These are phyloP conservation scores for Dendrocopos noguchii DNA, from an alignment of 2,113 vertebrate genomes.

Conservation along the genomic window DNA sequence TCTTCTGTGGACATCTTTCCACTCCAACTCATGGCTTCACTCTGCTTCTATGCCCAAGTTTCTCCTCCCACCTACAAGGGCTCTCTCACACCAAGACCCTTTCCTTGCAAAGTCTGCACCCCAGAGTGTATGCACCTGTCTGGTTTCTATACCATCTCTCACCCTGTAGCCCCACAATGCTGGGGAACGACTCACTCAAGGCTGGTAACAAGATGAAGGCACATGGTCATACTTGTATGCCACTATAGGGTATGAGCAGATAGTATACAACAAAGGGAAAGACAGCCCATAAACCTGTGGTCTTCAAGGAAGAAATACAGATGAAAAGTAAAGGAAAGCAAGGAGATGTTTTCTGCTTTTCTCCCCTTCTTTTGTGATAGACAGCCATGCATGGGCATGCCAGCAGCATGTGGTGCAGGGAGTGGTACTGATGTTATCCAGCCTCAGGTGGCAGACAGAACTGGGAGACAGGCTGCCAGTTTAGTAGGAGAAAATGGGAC, in stretches of 20 bases:
- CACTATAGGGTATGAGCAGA: not conserved
- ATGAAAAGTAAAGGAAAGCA: not conserved
- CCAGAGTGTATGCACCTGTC: not conserved
- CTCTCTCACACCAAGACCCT: not conserved
- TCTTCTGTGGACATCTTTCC: not conserved
- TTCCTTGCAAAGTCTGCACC: not conserved
- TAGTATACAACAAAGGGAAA: not conserved
- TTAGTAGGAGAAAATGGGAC: not conserved
- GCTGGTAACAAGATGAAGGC: rapidly evolving
- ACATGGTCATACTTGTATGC: not conserved
- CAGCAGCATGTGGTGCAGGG: rapidly evolving
- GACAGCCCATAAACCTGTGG: not conserved
- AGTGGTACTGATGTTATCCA: not conserved
- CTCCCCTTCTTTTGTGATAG: not conserved
- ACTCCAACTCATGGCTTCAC: not conserved
- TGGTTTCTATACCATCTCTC: not conserved
- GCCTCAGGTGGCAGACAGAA: not conserved
- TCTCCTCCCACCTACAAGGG: not conserved
- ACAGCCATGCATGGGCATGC: rapidly evolving
- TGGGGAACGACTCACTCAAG: not conserved
- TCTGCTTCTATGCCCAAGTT: not conserved
- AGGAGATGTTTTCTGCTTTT: not conserved
- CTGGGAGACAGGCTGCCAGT: not conserved
- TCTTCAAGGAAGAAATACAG: not conserved
- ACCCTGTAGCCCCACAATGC: not conserved